Percentiles rank a stretch among this genome's conserved stretches.
These are phyloP conservation scores for Bergia sp. DNA, from an alignment of 92 coral and sea anemone genomes.

Conservation along the genomic window DNA sequence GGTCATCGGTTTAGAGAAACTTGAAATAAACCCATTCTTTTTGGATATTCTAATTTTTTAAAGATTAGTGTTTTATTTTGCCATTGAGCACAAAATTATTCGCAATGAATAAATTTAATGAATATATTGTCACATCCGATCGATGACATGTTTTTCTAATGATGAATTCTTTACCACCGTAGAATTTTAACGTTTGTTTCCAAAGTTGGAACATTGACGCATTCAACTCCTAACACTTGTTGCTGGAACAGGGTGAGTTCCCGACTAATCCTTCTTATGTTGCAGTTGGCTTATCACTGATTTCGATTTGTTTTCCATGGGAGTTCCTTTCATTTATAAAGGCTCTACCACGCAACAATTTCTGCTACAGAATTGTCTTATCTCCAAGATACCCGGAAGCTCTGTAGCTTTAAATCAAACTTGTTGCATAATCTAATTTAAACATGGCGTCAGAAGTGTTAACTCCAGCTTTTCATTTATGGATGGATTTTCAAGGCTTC, in stretches of 20 bases:
- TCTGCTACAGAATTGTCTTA: neutral
- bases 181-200: conserved; percentile 46
- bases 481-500: too few species aligned
- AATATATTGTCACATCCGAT: neutral
- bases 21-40: neutral
- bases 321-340: neutral
- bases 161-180: neutral
- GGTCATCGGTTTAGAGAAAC: neutral
- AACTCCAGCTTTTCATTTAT: too few species aligned
- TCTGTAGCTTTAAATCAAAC: too few species aligned
- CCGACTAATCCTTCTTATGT: neutral
- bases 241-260: conserved; percentile 44
- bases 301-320: neutral
- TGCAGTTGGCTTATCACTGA: neutral
- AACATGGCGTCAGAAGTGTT: too few species aligned
- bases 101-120: neutral
- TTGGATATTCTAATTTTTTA: neutral
- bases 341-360: neutral
- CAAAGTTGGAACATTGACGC: neutral
- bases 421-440: too few species aligned
- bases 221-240: neutral
- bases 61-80: too few species aligned
- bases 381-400: too few species aligned
- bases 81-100: neutral
- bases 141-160: neutral